Percentiles rank a stretch among this genome's conserved stretches.
phyloP scores from a whole-genome alignment of 2,797 vertebrate species.

The Sardinella longiceps region DNA sequence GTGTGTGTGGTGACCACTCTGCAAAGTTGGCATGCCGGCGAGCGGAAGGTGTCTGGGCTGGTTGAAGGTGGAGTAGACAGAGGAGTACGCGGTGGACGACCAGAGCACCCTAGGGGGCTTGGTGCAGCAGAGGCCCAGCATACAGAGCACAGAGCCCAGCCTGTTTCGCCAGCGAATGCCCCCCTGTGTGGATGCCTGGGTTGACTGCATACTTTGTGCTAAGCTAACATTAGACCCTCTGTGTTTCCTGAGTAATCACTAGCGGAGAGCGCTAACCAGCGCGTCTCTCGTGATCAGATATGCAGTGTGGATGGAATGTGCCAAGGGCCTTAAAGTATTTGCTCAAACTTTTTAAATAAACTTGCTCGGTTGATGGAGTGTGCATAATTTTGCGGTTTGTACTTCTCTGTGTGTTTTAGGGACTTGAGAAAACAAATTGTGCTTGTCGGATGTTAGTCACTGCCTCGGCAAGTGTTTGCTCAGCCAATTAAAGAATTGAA shows the following conservation, averaged over 20 bases:
- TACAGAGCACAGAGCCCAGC: background rate
- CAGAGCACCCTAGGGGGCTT: background rate
- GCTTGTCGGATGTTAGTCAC: background rate
- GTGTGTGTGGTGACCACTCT: background rate
- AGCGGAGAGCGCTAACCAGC: too few species aligned
- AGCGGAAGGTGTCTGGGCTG: background rate
- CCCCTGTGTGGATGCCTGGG: background rate
- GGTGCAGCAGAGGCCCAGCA: background rate
- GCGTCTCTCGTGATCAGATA: background rate
- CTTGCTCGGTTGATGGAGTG: background rate
- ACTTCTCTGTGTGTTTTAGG: constrained; percentile 1
- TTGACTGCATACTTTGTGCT: background rate
- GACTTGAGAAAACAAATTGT: constrained; percentile 11
- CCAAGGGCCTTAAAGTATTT: background rate
- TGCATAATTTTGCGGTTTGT: background rate
- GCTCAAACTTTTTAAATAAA: constrained; percentile 1
- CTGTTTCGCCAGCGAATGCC: constrained; percentile 5
- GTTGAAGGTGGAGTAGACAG: background rate
- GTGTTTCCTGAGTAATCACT: background rate
- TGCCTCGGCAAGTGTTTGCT: background rate
- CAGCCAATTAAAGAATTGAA: background rate
- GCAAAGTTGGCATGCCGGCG: background rate
- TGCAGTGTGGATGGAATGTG: background rate
- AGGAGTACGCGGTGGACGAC: background rate
- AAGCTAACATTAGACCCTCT: background rate